Conservation (phyloP, 2,113 vertebrate species). For the Pelecanoides urinatrix region DNA sequence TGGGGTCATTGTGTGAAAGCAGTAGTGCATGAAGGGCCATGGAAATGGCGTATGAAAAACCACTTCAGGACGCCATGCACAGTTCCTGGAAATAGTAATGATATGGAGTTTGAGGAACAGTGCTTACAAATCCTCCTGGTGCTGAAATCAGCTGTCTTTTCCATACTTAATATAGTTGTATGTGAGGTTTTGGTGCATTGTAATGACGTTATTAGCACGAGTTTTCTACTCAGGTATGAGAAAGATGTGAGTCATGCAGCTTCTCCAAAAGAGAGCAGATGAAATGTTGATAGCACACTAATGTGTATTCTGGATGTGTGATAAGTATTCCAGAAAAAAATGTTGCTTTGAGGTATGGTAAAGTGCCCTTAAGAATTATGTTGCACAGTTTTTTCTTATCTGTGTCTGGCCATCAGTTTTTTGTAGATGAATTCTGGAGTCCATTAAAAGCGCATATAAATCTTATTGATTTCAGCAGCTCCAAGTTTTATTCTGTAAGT, state of each 20-base stretch:
- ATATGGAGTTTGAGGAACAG: neutral
- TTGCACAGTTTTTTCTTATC: neutral
- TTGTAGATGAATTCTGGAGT: neutral
- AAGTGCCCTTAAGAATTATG: neutral
- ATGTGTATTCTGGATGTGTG: neutral
- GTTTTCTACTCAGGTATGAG: slow-evolving; percentile 21
- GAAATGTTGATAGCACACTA: neutral
- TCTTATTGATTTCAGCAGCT: neutral
- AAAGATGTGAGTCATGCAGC: slow-evolving; percentile 31
- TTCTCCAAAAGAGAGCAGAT: neutral
- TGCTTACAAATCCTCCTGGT: neutral
- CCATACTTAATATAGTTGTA: neutral
- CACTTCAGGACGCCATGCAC: neutral
- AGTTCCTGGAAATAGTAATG: neutral
- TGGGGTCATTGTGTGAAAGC: slow-evolving; percentile 8
- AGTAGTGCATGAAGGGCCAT: neutral
- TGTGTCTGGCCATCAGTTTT: neutral
- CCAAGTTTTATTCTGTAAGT: neutral
- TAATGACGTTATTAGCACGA: slow-evolving; percentile 13
- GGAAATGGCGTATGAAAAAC: neutral
- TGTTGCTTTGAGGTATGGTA: neutral
- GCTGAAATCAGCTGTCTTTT: slow-evolving; percentile 2
- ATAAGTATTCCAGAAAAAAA: neutral
- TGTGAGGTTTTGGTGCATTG: neutral
- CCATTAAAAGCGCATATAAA: neutral